Percentiles rank a stretch among this genome's conserved stretches.
Conservation (phyloP, 2,797 vertebrate genomes). For the Notolabrus celidotus region DNA sequence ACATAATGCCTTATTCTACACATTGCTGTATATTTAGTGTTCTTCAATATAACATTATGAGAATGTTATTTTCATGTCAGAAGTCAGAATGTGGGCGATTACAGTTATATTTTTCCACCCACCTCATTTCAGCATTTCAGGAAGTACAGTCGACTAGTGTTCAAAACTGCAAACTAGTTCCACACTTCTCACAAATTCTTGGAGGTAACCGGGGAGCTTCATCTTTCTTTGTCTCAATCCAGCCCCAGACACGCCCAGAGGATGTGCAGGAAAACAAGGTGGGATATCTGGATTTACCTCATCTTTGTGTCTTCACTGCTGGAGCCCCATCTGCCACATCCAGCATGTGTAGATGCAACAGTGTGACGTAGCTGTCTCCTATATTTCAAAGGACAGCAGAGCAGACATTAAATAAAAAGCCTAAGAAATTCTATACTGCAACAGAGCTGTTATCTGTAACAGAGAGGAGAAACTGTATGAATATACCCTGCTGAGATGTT, state of each 20-base stretch:
- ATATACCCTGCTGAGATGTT: constrained; percentile 9
- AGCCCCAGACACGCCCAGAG: constrained; percentile 13
- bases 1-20: no score
- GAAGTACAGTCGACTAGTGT: not conserved
- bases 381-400: not conserved
- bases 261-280: constrained; percentile 28
- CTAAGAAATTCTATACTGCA: not conserved
- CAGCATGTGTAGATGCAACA: not conserved
- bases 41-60: no score
- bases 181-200: not conserved
- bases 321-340: constrained; percentile 1
- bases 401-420: not conserved
- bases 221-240: constrained; percentile 10
- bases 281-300: constrained; percentile 2
- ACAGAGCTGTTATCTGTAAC: not conserved
- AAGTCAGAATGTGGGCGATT: no score
- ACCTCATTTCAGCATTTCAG: no score
- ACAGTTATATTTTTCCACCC: no score
- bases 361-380: not conserved
- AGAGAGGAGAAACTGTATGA: not conserved
- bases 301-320: not conserved
- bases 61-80: no score
- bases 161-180: not conserved
- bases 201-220: constrained; percentile 2
- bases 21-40: no score